A percentile compares a stretch with the other conserved stretches of the same genome.
phyloP scores from a whole-genome alignment of 1,140 invertebrate genomes.

The Drosophila tani region DNA sequence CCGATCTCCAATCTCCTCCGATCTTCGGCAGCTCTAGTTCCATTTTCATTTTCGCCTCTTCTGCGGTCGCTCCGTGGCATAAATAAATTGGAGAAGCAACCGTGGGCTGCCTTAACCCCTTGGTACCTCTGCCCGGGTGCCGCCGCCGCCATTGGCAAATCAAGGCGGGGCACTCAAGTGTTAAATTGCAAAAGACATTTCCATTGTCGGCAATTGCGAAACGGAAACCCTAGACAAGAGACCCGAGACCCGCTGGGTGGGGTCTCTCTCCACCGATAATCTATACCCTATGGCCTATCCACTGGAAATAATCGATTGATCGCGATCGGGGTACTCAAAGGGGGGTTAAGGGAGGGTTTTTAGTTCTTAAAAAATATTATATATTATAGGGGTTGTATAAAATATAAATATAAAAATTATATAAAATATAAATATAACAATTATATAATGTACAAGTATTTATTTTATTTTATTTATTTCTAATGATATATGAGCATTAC shows the following conservation, averaged over 20 bases:
- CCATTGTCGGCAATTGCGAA: constrained; percentile 71
- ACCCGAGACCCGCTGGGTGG: constrained; percentile 25
- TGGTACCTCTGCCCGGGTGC: constrained; percentile 25
- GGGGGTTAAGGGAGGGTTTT: not conserved
- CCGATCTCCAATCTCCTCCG: constrained; percentile 4
- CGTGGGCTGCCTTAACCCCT: constrained; percentile 20
- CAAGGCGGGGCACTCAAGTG: constrained; percentile 70
- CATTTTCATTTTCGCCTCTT: constrained; percentile 62
- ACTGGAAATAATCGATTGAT: constrained; percentile 32
- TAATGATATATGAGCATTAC: constrained; percentile 9
- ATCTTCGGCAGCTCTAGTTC: constrained; percentile 48
- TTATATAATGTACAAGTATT: no score
- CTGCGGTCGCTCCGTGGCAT: constrained; percentile 69
- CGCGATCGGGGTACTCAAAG: not conserved
- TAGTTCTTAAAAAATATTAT: not conserved
- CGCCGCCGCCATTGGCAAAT: constrained; percentile 52
- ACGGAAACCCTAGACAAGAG: constrained; percentile 58
- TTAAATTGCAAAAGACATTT: constrained; percentile 81
- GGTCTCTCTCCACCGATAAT: constrained; percentile 29
- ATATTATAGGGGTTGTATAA: no score
- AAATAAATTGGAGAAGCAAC: constrained; percentile 61
- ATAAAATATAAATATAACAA: no score
- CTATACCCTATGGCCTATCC: constrained; percentile 21
- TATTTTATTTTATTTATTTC: no score
- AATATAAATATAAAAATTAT: no score